Conservation (phyloP, 2,797 vertebrate genomes). For the Phrynocephalus forsythii region DNA sequence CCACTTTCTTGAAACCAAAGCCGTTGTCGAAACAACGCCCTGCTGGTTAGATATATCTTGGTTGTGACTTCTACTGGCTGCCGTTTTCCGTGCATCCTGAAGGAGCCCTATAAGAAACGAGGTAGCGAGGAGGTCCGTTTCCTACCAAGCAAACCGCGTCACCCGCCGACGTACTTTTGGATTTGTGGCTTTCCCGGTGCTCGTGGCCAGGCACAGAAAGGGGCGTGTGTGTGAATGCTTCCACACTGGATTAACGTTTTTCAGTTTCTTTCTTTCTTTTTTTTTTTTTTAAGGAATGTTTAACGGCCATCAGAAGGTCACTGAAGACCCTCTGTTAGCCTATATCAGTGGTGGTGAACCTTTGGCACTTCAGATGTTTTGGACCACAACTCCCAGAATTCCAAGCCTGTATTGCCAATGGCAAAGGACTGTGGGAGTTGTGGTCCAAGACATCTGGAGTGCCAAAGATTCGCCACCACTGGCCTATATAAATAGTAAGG, state of each 20-base stretch:
- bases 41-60: conserved; percentile 46
- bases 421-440: no score
- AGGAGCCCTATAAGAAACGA: conserved; percentile 47
- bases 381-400: no score
- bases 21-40: conserved; percentile 41
- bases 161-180: not conserved
- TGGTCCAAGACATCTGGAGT: no score
- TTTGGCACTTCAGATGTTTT: no score
- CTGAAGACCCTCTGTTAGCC: conserved; percentile 51
- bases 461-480: no score
- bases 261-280: not conserved
- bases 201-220: conserved; percentile 73
- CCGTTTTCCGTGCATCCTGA: conserved; percentile 27
- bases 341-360: conserved; percentile 46
- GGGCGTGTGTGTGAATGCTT: conserved; percentile 72
- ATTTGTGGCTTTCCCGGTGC: conserved; percentile 42
- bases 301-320: conserved; percentile 67
- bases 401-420: no score
- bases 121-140: conserved; percentile 48
- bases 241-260: conserved; percentile 76
- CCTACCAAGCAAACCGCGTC: not conserved
- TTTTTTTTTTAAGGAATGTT: conserved; percentile 68
- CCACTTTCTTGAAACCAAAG: conserved; percentile 34
- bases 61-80: conserved; percentile 38
- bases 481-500: conserved; percentile 60